phyloP scores from a whole-genome alignment of 2,113 vertebrate species.

The Gracilinanus agilis region DNA sequence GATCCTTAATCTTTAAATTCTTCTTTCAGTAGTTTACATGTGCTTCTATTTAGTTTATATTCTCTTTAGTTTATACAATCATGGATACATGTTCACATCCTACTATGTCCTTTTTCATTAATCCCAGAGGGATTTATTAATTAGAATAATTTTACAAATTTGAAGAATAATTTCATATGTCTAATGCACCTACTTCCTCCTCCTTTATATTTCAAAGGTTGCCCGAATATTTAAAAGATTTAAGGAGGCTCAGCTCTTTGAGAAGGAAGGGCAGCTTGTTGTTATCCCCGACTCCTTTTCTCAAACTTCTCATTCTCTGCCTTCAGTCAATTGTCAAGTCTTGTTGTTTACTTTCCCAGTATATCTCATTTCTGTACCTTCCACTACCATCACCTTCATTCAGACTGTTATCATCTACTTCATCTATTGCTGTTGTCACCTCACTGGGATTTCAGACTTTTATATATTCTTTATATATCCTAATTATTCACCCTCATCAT shows the following conservation, averaged over 20 bases:
- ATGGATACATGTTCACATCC: neutral
- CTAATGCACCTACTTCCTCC: neutral
- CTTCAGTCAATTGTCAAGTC: neutral
- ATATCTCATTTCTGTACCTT: neutral
- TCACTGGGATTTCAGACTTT: neutral
- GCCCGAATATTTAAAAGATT: neutral
- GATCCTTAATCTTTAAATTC: neutral
- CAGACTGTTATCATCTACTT: neutral
- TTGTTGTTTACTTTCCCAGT: neutral
- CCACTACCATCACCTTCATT: neutral
- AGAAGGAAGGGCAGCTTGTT: neutral
- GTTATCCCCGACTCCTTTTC: neutral
- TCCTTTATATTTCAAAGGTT: neutral
- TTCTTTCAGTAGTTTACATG: neutral
- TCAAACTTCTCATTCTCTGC: neutral
- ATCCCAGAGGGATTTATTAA: neutral
- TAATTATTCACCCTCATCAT: neutral
- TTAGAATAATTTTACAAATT: neutral
- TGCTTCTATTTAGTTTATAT: neutral
- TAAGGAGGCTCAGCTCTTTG: neutral
- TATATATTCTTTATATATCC: neutral
- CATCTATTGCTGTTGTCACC: neutral
- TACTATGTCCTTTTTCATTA: neutral
- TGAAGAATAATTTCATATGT: neutral
- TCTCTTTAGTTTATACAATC: neutral